Percentiles rank a stretch among this genome's conserved stretches.
Conservation (phyloP, 2,797 vertebrate species). For the Pseudotriccus pelzelni region DNA sequence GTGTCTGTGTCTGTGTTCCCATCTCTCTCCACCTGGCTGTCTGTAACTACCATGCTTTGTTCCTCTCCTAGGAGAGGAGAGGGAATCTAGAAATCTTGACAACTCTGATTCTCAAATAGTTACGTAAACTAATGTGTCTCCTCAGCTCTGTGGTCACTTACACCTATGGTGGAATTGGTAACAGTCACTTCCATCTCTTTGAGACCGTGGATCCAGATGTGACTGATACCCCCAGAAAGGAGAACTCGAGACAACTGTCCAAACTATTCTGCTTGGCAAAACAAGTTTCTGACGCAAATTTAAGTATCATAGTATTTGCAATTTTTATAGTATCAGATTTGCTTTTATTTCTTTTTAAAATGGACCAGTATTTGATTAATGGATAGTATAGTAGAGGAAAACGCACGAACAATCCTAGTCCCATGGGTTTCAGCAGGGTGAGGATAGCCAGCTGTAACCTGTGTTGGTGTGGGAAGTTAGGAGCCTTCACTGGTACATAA, state of each 20-base stretch:
- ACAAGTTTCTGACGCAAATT: background rate
- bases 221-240: background rate
- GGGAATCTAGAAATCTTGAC: background rate
- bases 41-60: background rate
- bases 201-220: rapidly evolving
- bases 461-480: background rate
- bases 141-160: background rate
- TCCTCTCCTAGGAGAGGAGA: background rate
- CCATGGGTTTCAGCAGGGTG: rapidly evolving
- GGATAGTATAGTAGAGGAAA: background rate
- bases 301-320: background rate
- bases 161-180: background rate
- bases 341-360: background rate
- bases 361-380: background rate
- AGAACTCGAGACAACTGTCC: background rate
- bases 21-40: rapidly evolving
- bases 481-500: background rate
- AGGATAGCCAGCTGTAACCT: background rate
- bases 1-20: no score
- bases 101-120: background rate
- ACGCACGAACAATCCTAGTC: background rate
- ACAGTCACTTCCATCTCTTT: background rate
- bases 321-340: background rate
- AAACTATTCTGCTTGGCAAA: background rate
- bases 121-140: background rate